Evolutionary conservation across 2,113 vertebrate genomes (phyloP), one percentile per base, ranked within the genome.

Genomic region (Cygnus atratus): DNA sequence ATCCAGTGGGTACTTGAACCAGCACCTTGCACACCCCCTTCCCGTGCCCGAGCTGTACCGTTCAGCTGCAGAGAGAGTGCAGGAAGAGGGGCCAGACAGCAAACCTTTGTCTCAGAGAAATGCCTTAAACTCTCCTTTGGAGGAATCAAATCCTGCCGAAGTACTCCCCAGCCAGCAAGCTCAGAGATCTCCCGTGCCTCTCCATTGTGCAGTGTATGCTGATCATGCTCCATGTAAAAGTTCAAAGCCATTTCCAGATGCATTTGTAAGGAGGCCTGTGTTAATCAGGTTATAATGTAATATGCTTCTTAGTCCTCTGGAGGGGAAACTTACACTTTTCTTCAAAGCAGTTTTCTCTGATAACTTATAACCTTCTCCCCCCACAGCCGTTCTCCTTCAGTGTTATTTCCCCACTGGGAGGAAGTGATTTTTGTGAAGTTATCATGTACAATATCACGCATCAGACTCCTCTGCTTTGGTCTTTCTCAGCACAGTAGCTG

Each of bases 181-280:
- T 11, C 72, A 6, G 8, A n/a, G 76, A 33, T 52, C 67, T 66
- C 46, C 67, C 20, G 54, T 35, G 63, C 80, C 55, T 24, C 62
- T 70, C 29, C 43, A 5, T 0, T 6, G 58, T 70, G 11, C 62
- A 68, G 84, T 4, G 13, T 84, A 93, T 97, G 97, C 97, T 81
- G 95, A 96, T 97, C 93, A 73, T 95, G 96, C 95, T 96, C 90
- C 79, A 43, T 76, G 82, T 83, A 82, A 81, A 85, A 98, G 97
- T 98, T 98, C 97, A 98, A 98, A 98, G 97, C 91, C 90, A 28
- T 93, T 96, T 95, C 93, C 94, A 90, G 96, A 96, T 93, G 95
- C 91, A 79, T 98, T 97, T 97, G 90, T 97, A 95, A 98, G 98
- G 93, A 97, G 83, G 70, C 67, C 89, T 70, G 95, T 95, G 95